Evolutionary conservation across 1,140 invertebrate genomes (phyloP), one percentile per base, ranked within the genome.

Genomic region (Macrobrachium nipponense): DNA sequence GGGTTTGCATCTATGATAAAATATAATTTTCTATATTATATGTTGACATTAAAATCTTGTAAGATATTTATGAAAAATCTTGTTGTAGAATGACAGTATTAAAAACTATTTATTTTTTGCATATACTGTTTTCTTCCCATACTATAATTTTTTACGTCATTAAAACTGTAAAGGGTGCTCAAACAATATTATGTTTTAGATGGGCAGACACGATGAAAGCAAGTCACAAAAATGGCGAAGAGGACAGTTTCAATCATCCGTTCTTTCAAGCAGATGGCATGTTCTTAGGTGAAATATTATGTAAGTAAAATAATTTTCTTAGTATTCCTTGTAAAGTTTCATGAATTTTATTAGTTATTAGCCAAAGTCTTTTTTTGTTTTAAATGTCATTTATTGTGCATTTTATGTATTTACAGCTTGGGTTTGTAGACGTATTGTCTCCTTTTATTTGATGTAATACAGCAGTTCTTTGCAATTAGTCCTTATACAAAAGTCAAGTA

Each of bases 281-380:
- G 86, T 87, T 87, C 60, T 73, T 87, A n/a, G 86, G 86, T 23
- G 86, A 87, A 20, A 83, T 87, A 23, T 27, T 75, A 14, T 87
- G 86, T 81, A 51, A 79, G 86, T 87, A 82, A 36, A 4, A 11
- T 14, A 11, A 44, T 75, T n/a, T 27, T n/a, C 70, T 64, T 70
- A 36, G 12, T 12, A 15, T 20, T 11, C 11, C 12, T 36, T 11
- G 66, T 23, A 10, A 12, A 36, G 27, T 20, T 20, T n/a, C 18
- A 15, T 15, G 70, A 72, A 72, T 20, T 27, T 72, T 18, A 72
- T 72, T 2, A 36, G 2, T 2, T 20, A 15, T 72, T 15, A 20
- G 15, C 27, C 27, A 15, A n/a, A 23, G 27, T 36, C 14, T 6
- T 76, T 36, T 44, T 3, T 76, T 44, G 12, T 17, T 44, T 43